Base-by-base conservation (phyloP, 2,797 vertebrate genomes). In the Hippoglossus hippoglossus region DNA sequence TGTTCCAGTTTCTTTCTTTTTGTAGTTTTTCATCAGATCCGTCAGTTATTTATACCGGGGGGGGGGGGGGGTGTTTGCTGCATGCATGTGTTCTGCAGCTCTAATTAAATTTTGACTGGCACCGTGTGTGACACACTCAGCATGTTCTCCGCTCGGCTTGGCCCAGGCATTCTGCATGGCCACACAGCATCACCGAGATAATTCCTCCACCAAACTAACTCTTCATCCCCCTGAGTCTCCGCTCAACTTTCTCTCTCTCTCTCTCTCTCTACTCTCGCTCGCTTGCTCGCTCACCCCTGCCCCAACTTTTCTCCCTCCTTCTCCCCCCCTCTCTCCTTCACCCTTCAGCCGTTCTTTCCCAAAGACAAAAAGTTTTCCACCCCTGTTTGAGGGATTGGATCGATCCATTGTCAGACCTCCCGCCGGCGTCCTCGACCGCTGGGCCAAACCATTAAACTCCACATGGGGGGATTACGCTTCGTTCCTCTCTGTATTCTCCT, bases 381-480 rank as follows among this genome's bases (percentile, higher is more conserved):
- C 81, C 80, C 84, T 39, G 31, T 81, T 80, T 80, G 85, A 83
- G 77, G 70, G 69, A 58, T 67, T 80, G 87, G 84, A 91, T 92
- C 89, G 90, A 92, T 92, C 89, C 84, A 58, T 85, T 75, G 70
- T 60, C 61, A 58, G 79, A 69, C 80, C 73, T 77, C 84, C 84
- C 12, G 50, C 77, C 41, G 18, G 69, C 2, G 4, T 26, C 71
- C 84, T 82, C 53, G 6, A 84, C 86, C 59, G 73, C 87, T 84
- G 87, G 86, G 78, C 75, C 16, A 19, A 86, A 89, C 89, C 88
- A 90, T 90, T 88, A 82, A 79, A 81, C 88, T 71, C 87, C 15
- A 49, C 83, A 71, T 83, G 87, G 80, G 85, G 79, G 82, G 81
- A 80, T 84, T 83, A 87, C 5, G 67, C 77, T 71, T 77, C 28